Conservation (phyloP, 64 coral and sea anemone species). For the Pachyseris speciosa region DNA sequence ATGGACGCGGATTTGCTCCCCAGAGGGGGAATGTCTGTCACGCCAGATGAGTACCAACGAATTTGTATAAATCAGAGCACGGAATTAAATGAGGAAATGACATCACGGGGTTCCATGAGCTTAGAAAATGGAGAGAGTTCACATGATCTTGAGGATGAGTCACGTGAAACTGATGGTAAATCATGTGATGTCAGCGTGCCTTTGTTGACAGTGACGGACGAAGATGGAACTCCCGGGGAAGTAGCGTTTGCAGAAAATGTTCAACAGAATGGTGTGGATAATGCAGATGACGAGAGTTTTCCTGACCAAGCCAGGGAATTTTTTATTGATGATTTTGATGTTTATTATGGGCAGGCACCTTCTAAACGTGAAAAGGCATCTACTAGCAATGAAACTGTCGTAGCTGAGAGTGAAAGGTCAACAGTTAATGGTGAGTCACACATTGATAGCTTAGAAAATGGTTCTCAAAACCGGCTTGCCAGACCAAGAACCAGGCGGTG, state of each 20-base stretch:
- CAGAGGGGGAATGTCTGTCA: constrained; percentile 71
- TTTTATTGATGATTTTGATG: constrained; percentile 78
- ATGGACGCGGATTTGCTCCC: not conserved
- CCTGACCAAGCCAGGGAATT: constrained; percentile 40
- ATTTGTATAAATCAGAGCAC: constrained; percentile 23
- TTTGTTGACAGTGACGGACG: constrained; percentile 69
- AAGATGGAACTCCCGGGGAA: constrained; percentile 66
- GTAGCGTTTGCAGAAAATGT: constrained; percentile 3
- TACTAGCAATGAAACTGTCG: not conserved
- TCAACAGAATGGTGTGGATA: no score
- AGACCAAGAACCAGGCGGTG: not conserved
- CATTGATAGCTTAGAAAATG: not conserved
- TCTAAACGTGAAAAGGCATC: not conserved
- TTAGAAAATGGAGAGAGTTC: not conserved
- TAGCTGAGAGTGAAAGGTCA: not conserved
- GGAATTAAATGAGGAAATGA: constrained; percentile 6
- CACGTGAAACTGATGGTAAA: not conserved
- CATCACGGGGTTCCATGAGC: no score
- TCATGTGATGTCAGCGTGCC: constrained; percentile 52
- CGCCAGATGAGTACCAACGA: constrained; percentile 80
- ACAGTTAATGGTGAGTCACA: not conserved
- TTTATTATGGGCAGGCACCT: constrained; percentile 57
- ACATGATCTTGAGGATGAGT: not conserved
- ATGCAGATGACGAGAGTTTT: not conserved
- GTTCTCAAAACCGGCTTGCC: not conserved